A percentile compares a stretch with the other conserved stretches of the same genome.
These are phyloP conservation scores for Huso huso DNA, from an alignment of 2,797 vertebrate species.

Conservation along the genomic window DNA sequence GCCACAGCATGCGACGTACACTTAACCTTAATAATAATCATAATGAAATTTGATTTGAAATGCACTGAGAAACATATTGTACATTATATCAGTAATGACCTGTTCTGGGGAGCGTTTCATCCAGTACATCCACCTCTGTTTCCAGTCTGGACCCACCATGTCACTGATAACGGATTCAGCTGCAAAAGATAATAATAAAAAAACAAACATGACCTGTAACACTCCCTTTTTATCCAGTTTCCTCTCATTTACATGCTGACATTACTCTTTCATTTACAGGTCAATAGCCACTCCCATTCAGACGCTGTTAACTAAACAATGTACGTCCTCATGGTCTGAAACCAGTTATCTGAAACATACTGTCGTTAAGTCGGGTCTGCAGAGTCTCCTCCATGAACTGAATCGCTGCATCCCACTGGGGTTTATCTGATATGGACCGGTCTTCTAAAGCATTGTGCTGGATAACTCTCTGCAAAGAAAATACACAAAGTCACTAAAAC, in stretches of 20 bases:
- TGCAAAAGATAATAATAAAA: constrained; percentile 32
- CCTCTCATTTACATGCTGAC: too few species aligned
- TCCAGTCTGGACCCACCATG: constrained; percentile 96
- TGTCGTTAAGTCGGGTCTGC: constrained; percentile 87
- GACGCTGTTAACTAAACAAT: neutral
- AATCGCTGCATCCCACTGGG: constrained; percentile 95
- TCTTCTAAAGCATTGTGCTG: constrained; percentile 97
- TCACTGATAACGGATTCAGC: constrained; percentile 87
- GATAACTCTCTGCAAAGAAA: constrained; percentile 77
- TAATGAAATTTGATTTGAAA: neutral
- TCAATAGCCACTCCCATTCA: neutral
- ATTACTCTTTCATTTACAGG: too few species aligned
- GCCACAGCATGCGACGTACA: too few species aligned
- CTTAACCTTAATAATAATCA: too few species aligned
- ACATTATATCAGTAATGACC: constrained; percentile 47
- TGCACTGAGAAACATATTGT: neutral
- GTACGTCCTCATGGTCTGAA: neutral
- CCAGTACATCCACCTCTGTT: constrained; percentile 87
- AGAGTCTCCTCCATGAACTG: constrained; percentile 97
- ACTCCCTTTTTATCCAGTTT: neutral
- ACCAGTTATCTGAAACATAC: constrained; percentile 52
- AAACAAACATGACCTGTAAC: neutral
- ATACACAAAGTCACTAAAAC: constrained; percentile 9
- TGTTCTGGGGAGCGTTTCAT: constrained; percentile 83
- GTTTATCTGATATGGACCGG: constrained; percentile 92